Percentiles rank a stretch among this genome's conserved stretches.
phyloP scores from a whole-genome alignment of 92 coral and sea anemone genomes.

The Blastomussa wellsi region DNA sequence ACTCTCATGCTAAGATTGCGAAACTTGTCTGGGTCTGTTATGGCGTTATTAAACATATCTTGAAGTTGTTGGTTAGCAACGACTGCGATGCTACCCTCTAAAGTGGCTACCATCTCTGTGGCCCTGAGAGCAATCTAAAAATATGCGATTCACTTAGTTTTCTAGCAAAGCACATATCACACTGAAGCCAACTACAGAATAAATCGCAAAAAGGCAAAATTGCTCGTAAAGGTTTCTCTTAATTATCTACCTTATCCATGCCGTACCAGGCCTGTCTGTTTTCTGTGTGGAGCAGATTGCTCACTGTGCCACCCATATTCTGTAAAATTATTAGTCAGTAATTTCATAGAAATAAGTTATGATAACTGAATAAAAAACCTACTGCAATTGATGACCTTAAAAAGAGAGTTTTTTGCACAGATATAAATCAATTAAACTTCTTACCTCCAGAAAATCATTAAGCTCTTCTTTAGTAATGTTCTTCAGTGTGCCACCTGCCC shows the following conservation, averaged over 20 bases:
- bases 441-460: conserved; percentile 69
- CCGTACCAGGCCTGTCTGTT: conserved; percentile 87
- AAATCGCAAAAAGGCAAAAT: not conserved
- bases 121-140: conserved; percentile 72
- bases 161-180: not conserved
- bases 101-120: conserved; percentile 55
- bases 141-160: not conserved
- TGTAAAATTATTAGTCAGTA: conserved; percentile 4
- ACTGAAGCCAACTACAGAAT: no score
- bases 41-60: conserved; percentile 68
- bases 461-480: conserved; percentile 68
- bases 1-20: conserved; percentile 51
- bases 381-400: not conserved
- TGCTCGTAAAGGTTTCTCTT: not conserved
- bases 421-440: not conserved
- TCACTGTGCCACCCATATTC: conserved; percentile 39
- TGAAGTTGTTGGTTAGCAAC: conserved; percentile 63
- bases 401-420: not conserved
- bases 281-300: conserved; percentile 56
- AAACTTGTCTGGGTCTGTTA: conserved; percentile 70
- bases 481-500: conserved; percentile 38
- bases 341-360: not conserved
- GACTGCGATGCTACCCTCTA: conserved; percentile 49
- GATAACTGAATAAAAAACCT: not conserved
- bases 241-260: conserved; percentile 64